Percentiles rank a stretch among this genome's conserved stretches.
phyloP scores from a whole-genome alignment of 2,797 vertebrate species.

The Pseudomugil tenellus region DNA sequence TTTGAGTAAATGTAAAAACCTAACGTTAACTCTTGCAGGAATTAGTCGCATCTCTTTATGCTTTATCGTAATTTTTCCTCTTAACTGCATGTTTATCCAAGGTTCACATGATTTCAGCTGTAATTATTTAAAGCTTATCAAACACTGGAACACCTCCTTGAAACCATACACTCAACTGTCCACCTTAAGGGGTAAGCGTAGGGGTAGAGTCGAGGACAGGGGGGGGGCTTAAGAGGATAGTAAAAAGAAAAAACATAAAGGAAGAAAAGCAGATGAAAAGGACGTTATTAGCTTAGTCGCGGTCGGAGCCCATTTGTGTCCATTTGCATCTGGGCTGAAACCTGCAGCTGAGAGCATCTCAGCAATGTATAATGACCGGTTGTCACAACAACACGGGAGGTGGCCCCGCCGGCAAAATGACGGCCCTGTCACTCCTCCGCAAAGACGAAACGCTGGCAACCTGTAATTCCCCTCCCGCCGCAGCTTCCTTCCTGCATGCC shows the following conservation, averaged over 20 bases:
- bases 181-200: constrained; percentile 83
- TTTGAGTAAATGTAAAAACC: not conserved
- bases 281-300: constrained; percentile 92
- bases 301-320: constrained; percentile 98
- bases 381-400: constrained; percentile 99
- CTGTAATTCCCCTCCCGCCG: constrained; percentile 93
- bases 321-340: constrained; percentile 97
- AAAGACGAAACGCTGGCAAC: constrained; percentile 94
- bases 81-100: constrained; percentile 1
- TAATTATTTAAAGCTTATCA: constrained; percentile 19
- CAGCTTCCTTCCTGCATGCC: constrained; percentile 89
- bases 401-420: constrained; percentile 97
- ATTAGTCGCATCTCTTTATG: not conserved
- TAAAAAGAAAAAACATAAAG: constrained; percentile 64
- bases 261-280: constrained; percentile 79
- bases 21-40: not conserved
- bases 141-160: constrained; percentile 10
- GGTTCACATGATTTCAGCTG: not conserved
- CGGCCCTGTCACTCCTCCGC: constrained; percentile 95
- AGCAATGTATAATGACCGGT: constrained; percentile 97
- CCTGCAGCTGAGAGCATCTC: constrained; percentile 98
- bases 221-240: constrained; percentile 29
- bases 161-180: constrained; percentile 71
- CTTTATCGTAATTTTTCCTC: constrained; percentile 1
- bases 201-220: not conserved